Base-by-base conservation (phyloP, 1,140 invertebrate species). In the Pseudomyrmex concolor region DNA sequence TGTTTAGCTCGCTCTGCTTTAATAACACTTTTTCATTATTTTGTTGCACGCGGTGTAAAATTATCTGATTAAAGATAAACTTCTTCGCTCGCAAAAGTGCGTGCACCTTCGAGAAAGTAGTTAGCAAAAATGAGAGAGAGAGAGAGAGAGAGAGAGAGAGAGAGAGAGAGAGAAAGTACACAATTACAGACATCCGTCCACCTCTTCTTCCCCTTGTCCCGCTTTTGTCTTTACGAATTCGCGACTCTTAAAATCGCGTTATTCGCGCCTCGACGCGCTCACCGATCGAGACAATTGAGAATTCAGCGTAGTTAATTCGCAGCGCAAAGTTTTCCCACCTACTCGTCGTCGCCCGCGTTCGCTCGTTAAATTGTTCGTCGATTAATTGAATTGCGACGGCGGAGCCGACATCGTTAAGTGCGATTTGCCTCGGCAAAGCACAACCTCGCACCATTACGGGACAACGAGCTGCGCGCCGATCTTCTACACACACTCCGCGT, bases 341-440 rank as follows among this genome's bases (percentile, higher is more conserved):
- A 22, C 34, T 77, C 63, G 45, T n/a, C 13, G 74, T 62, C 45
- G 25, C 66, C 25, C 50, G 17, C 68, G 70, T 48, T 59, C 60
- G 51, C 77, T 63, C 84, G 81, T 81, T 86, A 78, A 86, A 74
- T 72, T 63, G 80, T 72, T 77, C 70, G 59, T 71, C 70, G 64
- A 81, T 84, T 85, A 86, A 86, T 86, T 74, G 81, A 74, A 86
- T 88, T 86, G 74, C 62, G n/a, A 17, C 63, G 43, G 48, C 74
- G 59, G 66, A 7, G 54, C 80, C 57, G 62, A 34, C 34, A 34
- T 34, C 13, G 50, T 83, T 86, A 74, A 87, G 81, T 80, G 83
- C 54, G 59, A 80, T 68, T 82, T 83, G 55, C 64, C 34, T 64
- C 13, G 22, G 51, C 25, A 72, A 76, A 77, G 72, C 66, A 66